Percentiles rank a stretch among this genome's conserved stretches.
phyloP scores from a whole-genome alignment of 2,113 vertebrate species.

The Capreolus pygargus region DNA sequence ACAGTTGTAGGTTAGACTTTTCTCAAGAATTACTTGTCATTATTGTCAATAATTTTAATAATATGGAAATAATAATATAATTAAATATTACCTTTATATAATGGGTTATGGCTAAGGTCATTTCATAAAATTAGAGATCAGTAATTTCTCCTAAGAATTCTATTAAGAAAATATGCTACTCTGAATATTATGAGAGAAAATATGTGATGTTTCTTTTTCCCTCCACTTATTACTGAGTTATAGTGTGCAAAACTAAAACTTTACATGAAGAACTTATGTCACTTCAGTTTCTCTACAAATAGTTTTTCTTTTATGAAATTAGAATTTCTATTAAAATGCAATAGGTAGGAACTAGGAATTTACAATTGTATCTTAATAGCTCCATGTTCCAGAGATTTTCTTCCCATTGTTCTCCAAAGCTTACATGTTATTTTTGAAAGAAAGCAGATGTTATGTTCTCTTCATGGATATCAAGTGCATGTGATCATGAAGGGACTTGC shows the following conservation, averaged over 20 bases:
- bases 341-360: conserved; percentile 4
- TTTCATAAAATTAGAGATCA: conserved; percentile 9
- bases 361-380: background rate
- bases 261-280: conserved; percentile 11
- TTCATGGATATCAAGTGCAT: background rate
- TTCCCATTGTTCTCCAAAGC: background rate
- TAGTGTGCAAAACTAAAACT: conserved; percentile 8
- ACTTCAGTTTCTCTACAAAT: background rate
- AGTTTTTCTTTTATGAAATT: conserved; percentile 53
- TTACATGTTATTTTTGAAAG: conserved; percentile 20
- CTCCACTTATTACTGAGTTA: conserved; percentile 11
- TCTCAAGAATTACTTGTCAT: conserved; percentile 6
- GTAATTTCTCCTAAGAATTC: conserved; percentile 10
- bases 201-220: background rate
- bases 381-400: background rate
- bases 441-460: background rate
- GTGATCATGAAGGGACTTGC: background rate
- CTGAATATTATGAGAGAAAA: conserved; percentile 32
- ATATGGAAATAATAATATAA: background rate
- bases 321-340: conserved; percentile 47
- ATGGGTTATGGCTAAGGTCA: background rate
- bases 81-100: conserved; percentile 14
- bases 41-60: background rate
- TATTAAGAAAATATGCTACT: background rate
- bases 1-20: background rate